Conservation (phyloP, 2,113 vertebrate genomes). For the Bufo bufo region DNA sequence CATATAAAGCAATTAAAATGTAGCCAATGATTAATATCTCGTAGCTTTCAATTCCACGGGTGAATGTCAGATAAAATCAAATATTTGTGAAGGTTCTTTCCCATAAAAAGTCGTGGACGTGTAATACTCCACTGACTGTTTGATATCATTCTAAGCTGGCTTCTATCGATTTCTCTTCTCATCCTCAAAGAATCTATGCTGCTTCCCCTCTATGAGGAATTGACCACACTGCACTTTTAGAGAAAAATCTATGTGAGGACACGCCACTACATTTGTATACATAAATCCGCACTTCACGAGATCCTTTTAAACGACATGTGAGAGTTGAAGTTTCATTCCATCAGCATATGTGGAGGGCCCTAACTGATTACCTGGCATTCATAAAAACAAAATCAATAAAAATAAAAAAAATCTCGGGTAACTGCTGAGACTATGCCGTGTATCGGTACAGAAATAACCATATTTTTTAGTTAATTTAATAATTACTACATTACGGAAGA, state of each 20-base stretch:
- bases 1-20: not conserved
- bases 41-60: not conserved
- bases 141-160: constrained; percentile 42
- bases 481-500: not conserved
- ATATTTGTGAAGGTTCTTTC: constrained; percentile 2
- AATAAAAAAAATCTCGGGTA: not conserved
- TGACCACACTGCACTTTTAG: constrained; percentile 28
- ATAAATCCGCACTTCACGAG: not conserved
- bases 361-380: not conserved
- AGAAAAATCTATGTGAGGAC: constrained; percentile 44
- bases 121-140: not conserved
- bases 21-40: not conserved
- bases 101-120: not conserved
- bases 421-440: not conserved
- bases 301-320: not conserved
- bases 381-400: not conserved
- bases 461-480: not conserved
- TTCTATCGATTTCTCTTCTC: constrained; percentile 32
- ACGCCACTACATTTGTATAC: constrained; percentile 25
- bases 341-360: not conserved
- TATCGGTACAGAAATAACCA: not conserved
- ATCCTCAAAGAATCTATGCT: constrained; percentile 34
- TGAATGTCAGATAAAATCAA: constrained; percentile 3
- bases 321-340: constrained; percentile 15
- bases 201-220: constrained; percentile 31